phyloP scores from a whole-genome alignment of 2,797 vertebrate genomes.

The Pangasius sanitwongsei region DNA sequence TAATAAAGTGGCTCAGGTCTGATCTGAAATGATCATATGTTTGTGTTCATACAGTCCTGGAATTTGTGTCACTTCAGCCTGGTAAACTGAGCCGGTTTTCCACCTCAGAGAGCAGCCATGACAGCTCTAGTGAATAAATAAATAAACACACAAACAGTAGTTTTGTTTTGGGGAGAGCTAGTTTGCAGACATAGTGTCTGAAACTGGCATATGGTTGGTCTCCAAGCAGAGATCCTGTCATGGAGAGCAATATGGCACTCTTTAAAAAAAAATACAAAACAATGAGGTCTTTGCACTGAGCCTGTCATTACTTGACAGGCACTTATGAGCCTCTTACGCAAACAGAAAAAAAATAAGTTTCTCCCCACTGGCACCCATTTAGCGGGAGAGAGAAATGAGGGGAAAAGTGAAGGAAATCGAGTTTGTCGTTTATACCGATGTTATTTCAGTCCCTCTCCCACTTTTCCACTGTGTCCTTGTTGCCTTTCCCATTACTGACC shows the following conservation, averaged over 20 bases:
- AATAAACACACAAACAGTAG: conserved; percentile 13
- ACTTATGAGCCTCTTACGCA: conserved; percentile 42
- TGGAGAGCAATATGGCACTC: conserved; percentile 40
- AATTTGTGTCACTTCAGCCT: not conserved
- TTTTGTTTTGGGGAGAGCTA: conserved; percentile 17
- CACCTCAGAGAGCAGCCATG: conserved; percentile 32
- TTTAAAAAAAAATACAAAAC: conserved; percentile 47
- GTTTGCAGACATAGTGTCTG: conserved; percentile 49
- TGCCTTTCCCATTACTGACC: conserved; percentile 43
- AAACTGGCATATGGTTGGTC: conserved; percentile 51
- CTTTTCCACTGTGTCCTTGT: conserved; percentile 33
- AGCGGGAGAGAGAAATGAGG: not conserved
- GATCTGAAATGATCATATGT: not conserved
- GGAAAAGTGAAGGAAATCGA: conserved; percentile 23
- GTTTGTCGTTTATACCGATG: conserved; percentile 42
- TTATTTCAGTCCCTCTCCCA: conserved; percentile 40
- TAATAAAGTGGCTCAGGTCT: not conserved
- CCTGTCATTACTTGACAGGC: conserved; percentile 57
- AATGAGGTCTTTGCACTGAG: conserved; percentile 55
- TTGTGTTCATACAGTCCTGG: not conserved
- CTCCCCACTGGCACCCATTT: conserved; percentile 27
- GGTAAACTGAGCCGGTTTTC: not conserved
- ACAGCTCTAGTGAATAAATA: conserved; percentile 22
- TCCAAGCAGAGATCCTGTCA: conserved; percentile 50
- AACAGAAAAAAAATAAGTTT: conserved; percentile 35